These are phyloP conservation scores for Diceros bicornis DNA, from an alignment of 2,797 vertebrate genomes.

Conservation along the genomic window DNA sequence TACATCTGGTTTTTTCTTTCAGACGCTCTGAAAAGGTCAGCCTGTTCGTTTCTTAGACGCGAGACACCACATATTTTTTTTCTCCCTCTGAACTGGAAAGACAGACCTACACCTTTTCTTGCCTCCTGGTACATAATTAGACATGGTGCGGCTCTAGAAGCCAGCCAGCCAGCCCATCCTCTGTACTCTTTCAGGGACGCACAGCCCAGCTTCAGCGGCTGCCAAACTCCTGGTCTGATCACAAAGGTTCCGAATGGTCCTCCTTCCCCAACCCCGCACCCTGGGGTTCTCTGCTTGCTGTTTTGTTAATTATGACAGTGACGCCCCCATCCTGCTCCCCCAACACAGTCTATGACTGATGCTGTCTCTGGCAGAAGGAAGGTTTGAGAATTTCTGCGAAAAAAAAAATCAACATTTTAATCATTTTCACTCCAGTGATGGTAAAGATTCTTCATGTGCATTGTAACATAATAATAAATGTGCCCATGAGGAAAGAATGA, in stretches of 20 bases:
- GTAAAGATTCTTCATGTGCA: slow-evolving; percentile 88
- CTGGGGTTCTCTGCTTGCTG: slow-evolving; percentile 73
- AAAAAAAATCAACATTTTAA: slow-evolving; percentile 80
- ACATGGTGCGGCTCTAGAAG: slow-evolving; percentile 90
- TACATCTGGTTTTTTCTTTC: slow-evolving; percentile 94
- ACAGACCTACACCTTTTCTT: slow-evolving; percentile 92
- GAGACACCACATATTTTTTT: slow-evolving; percentile 88
- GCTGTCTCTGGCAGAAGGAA: slow-evolving; percentile 66
- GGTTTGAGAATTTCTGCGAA: slow-evolving; percentile 79
- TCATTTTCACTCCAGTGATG: slow-evolving; percentile 81
- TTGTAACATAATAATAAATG: slow-evolving; percentile 91
- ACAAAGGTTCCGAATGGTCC: slow-evolving; percentile 82
- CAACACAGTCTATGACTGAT: not conserved
- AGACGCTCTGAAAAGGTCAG: slow-evolving; percentile 93
- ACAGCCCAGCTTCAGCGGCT: slow-evolving; percentile 81
- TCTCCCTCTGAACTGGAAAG: slow-evolving; percentile 90
- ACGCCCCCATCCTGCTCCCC: not conserved
- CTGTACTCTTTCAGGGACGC: slow-evolving; percentile 85
- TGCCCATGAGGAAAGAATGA: slow-evolving; percentile 88
- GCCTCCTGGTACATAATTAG: slow-evolving; percentile 90
- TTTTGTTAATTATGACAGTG: slow-evolving; percentile 13
- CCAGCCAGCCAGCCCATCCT: slow-evolving; percentile 86
- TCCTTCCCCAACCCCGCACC: slow-evolving; percentile 70
- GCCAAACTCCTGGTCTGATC: slow-evolving; percentile 85
- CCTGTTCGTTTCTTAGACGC: slow-evolving; percentile 93